Base-by-base conservation (phyloP, 2,113 vertebrate genomes). In the Trematocara unimaculatum region DNA sequence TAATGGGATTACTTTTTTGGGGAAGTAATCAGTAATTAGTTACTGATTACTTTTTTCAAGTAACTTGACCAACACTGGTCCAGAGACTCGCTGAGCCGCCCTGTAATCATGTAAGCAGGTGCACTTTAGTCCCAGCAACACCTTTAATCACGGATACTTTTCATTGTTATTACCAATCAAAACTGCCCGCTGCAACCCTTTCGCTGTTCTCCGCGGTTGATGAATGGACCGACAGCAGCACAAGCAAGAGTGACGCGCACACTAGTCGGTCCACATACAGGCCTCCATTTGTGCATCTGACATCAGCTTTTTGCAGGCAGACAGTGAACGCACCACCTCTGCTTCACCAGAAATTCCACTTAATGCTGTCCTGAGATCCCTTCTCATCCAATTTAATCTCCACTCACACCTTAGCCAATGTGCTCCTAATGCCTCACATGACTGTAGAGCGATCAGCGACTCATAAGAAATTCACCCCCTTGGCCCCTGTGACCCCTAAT, bases 401-500 rank as follows among this genome's bases (percentile, higher is more conserved):
- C 60, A 81, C 80, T 86, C 67, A 40, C 78, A 81, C 77, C 18
- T 81, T 42, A 10, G 20, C 4, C 55, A 26, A 45, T 12, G 33
- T 1, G 58, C 31, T 60, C 77, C 31, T 49, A 79, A 54, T 58
- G n/a, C n/a, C 47, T 79, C 0, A 12, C 77, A 20, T 55, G 33
- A 79, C 38, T n/a, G 17, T 6, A 26, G 4, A 0, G 35, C 35
- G 14, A 53, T 72, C 60, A 72, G 29, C 6, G 2, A 58, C 56
- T 67, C 55, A 77, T 38, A 85, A 64, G 18, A 18, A 64, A 64
- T 38, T 20, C 18, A 13, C 15, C 60, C 38, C 18, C 60, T 64
- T 38, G 60, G 60, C 4, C 18, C 0, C 62, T 67, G 18, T 40
- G 35, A 67, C 35, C 62, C 62, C 38, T 0, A 67, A 40, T 0